A percentile compares a stretch with the other conserved stretches of the same genome.
These are phyloP conservation scores for Meloidogyne floridensis DNA, from an alignment of 1,140 invertebrate genomes.

Conservation along the genomic window DNA sequence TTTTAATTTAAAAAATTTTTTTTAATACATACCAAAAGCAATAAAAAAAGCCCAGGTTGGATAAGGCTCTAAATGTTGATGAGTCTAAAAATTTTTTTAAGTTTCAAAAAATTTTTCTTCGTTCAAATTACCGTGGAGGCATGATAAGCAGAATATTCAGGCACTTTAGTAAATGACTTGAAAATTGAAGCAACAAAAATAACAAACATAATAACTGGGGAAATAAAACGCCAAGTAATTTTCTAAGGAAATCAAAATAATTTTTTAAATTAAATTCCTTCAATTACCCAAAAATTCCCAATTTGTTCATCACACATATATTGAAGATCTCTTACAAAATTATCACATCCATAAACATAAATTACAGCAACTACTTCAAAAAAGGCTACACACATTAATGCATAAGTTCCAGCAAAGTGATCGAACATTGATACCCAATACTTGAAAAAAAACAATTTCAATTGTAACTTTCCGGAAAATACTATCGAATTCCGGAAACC, in stretches of 20 bases:
- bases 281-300: constrained; percentile 67
- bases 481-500: too few species aligned
- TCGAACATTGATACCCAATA: constrained; percentile 94
- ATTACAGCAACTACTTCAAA: constrained; percentile 86
- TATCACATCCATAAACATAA: constrained; percentile 87
- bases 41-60: constrained; percentile 83
- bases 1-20: too few species aligned
- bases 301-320: constrained; percentile 85
- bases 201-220: constrained; percentile 78
- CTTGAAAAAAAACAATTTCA: constrained; percentile 46
- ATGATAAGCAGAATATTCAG: constrained; percentile 81
- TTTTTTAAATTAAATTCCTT: not conserved
- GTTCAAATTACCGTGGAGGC: constrained; percentile 72
- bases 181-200: constrained; percentile 79
- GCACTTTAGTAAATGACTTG: constrained; percentile 78
- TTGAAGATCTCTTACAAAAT: constrained; percentile 71
- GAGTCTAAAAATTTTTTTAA: constrained; percentile 41
- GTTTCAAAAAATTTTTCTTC: not conserved
- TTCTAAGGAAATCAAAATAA: constrained; percentile 72
- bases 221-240: constrained; percentile 83
- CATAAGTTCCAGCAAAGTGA: constrained; percentile 88
- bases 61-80: constrained; percentile 69
- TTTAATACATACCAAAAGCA: constrained; percentile 39
- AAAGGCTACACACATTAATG: constrained; percentile 84
- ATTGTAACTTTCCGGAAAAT: not conserved